Percentiles rank a stretch among this genome's conserved stretches.
Conservation (phyloP, 2,888 invertebrate genomes). For the Saturnia pavonia region DNA sequence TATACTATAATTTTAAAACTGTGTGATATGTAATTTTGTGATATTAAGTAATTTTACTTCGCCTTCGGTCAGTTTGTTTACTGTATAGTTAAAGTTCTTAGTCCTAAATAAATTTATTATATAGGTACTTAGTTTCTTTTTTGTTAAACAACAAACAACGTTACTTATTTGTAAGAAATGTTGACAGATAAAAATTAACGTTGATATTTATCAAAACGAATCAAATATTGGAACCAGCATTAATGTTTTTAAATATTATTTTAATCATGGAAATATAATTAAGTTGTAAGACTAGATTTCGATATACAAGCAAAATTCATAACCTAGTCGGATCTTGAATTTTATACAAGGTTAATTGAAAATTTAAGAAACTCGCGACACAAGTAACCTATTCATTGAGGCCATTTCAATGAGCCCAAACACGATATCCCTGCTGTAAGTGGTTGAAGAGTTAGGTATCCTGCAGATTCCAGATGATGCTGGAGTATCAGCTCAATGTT, state of each 20-base stretch:
- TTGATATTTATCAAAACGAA: not conserved
- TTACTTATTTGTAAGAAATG: not conserved
- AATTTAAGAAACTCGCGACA: too few relatives aligned
- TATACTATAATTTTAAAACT: conserved; percentile 24
- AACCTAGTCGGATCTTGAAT: not conserved
- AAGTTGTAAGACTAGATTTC: not conserved
- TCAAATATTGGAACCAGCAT: not conserved
- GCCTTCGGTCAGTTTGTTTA: conserved; percentile 10
- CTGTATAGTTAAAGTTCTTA: conserved; percentile 7
- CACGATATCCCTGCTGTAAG: too few relatives aligned
- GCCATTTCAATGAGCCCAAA: too few relatives aligned
- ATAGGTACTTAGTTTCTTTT: not conserved
- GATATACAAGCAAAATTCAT: not conserved
- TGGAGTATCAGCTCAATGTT: too few relatives aligned
- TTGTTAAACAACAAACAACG: not conserved
- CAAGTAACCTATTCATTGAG: too few relatives aligned
- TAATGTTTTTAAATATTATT: not conserved
- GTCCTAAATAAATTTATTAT: not conserved
- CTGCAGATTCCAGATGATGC: too few relatives aligned
- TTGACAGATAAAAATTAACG: not conserved
- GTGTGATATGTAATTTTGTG: conserved; percentile 18
- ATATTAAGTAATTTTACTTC: conserved; percentile 15
- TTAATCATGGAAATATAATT: not conserved
- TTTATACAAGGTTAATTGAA: too few relatives aligned
- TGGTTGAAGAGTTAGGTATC: too few relatives aligned